These are phyloP conservation scores for Erpobdella octoculata DNA, from an alignment of 2,888 invertebrate genomes.

Conservation along the genomic window DNA sequence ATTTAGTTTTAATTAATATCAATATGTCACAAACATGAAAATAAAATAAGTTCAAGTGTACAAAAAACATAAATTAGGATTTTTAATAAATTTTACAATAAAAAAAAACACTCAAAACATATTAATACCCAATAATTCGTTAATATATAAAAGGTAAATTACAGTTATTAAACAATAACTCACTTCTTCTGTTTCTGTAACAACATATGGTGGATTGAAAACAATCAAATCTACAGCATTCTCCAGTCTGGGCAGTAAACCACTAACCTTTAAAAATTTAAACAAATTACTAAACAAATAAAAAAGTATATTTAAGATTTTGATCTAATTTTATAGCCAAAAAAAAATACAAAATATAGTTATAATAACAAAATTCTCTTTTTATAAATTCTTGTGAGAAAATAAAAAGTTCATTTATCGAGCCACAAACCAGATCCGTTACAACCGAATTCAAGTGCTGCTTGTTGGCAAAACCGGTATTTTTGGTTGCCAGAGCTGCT, in stretches of 20 bases:
- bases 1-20: no score
- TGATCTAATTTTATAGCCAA: no score
- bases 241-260: constrained; percentile 24
- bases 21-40: no score
- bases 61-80: no score
- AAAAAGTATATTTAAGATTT: neutral
- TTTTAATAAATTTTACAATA: no score
- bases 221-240: constrained; percentile 72
- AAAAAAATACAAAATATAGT: no score
- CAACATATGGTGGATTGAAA: constrained; percentile 97
- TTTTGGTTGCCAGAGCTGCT: constrained; percentile 67
- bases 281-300: neutral
- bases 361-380: no score
- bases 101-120: no score
- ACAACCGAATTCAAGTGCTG: constrained; percentile 54
- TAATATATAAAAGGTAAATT: constrained; percentile 8
- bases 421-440: constrained; percentile 53
- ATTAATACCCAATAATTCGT: no score
- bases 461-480: constrained; percentile 65
- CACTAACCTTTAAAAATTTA: constrained; percentile 12
- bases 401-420: no score
- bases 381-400: no score
- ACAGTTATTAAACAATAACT: constrained; percentile 41
- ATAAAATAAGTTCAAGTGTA: no score
- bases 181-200: constrained; percentile 71